phyloP scores from a whole-genome alignment of 2,113 vertebrate species.

The Aldabrachelys gigantea region DNA sequence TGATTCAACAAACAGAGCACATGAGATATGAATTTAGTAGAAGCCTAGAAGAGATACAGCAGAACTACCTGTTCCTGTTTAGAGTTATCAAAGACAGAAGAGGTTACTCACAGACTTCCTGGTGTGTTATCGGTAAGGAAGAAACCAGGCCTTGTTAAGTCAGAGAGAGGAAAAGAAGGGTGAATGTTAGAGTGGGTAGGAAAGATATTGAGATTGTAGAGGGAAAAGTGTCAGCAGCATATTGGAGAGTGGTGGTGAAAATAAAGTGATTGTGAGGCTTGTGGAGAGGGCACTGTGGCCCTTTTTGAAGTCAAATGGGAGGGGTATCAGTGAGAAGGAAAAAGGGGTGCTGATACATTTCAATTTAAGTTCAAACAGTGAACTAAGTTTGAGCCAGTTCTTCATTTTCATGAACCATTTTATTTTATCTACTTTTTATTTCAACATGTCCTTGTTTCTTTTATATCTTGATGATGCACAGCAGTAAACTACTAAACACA shows the following conservation, averaged over 20 bases:
- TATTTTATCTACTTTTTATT: neutral
- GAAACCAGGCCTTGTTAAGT: neutral
- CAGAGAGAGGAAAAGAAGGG: neutral
- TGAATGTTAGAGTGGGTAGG: neutral
- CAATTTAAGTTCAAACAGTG: neutral
- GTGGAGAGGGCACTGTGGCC: neutral
- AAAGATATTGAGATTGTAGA: neutral
- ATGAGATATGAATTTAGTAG: neutral
- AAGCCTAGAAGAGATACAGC: neutral
- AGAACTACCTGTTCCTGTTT: neutral
- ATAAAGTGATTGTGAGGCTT: neutral
- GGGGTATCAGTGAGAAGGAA: neutral
- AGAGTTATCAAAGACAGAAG: fast-evolving
- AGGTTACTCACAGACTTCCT: neutral
- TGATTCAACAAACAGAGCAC: neutral
- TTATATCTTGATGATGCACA: constrained; percentile 17
- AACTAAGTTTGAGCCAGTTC: neutral
- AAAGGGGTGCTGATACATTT: neutral
- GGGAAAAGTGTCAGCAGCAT: neutral
- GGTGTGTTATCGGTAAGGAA: neutral
- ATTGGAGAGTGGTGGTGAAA: neutral
- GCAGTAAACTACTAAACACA: neutral
- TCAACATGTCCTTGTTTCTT: constrained; percentile 13
- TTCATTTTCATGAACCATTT: neutral
- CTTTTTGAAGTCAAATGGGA: neutral